Evolutionary conservation across 2,797 vertebrate species (phyloP), one percentile per base, ranked within the genome.

Genomic region (Alca torda): DNA sequence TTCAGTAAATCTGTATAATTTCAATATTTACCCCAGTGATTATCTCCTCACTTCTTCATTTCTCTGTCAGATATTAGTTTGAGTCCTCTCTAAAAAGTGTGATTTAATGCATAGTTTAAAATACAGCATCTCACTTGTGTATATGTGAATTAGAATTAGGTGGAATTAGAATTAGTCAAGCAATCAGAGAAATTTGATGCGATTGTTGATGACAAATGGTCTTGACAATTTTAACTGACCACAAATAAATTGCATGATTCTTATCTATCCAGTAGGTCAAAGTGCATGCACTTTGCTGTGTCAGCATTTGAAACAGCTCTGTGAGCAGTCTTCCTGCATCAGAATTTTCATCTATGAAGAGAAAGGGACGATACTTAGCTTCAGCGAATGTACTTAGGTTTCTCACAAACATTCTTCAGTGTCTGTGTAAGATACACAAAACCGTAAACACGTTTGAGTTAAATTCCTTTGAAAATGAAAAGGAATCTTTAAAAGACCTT

Each of bases 41-140:
- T 76, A 80, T 35, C 20, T 91, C 88, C 64, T 79, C 78, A 56
- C 10, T 57, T 95, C 35, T 92, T 90, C 35, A 69, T 94, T 93
- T 84, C 43, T 89, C n/a, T n/a, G 30, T 61, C 41, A 96, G 75
- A 95, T 88, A 96, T 76, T 81, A 82, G 69, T 67, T 78, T 95
- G n/a, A 65, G 43, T 78, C 13, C 19, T 82, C 25, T 67, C 73
- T 17, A n/a, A 53, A 65, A 95, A 63, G 10, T 88, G 24, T 35
- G 13, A 26, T 65, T 87, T 88, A 87, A 37, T 73, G 2, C 7
- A 64, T 14, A 53, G 51, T 43, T 65, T 70, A 87, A 88, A 92
- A 67, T 37, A 46, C 4, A 56, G 4, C 10, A 39, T 61, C n/a
- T 75, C 15, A 33, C 13, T 73, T 76, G 12, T 48, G 6, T 64